Evolutionary conservation across 1,140 invertebrate species (phyloP).

Genomic region (Trypoxylus dichotomus): DNA sequence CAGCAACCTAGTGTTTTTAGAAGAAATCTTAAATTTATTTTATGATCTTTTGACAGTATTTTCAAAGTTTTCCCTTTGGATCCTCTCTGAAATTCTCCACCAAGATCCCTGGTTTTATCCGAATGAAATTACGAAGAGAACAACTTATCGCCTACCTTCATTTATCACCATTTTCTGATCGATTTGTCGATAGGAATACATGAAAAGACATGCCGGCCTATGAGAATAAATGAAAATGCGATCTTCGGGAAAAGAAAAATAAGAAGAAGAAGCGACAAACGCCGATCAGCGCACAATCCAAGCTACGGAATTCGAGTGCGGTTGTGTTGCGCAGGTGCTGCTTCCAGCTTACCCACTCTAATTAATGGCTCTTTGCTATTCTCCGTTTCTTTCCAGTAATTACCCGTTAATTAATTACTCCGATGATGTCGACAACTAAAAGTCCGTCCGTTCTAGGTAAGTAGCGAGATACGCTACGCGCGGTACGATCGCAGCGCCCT

Average conservation of each 20-base stretch:
- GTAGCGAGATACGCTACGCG: not conserved
- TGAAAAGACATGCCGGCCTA: too few species aligned
- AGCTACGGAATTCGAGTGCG: not conserved
- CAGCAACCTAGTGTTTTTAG: too few species aligned
- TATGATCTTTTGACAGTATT: too few species aligned
- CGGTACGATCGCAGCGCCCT: not conserved
- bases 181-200: too few species aligned
- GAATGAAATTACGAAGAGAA: too few species aligned
- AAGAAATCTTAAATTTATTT: too few species aligned
- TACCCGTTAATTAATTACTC: conserved; percentile 24
- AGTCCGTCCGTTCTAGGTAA: conserved; percentile 7
- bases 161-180: too few species aligned
- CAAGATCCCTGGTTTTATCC: too few species aligned
- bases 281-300: not conserved
- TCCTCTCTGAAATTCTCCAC: too few species aligned
- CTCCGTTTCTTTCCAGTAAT: conserved; percentile 23
- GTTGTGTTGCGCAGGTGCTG: conserved; percentile 17
- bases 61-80: too few species aligned
- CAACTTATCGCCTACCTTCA: too few species aligned
- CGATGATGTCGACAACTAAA: conserved; percentile 25
- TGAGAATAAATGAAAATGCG: not conserved
- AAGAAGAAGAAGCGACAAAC: not conserved
- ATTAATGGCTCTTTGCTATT: conserved; percentile 11
- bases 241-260: not conserved
- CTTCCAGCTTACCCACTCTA: conserved; percentile 21